These are phyloP conservation scores for Patella pellucida DNA, from an alignment of 2,888 invertebrate genomes.

Conservation along the genomic window DNA sequence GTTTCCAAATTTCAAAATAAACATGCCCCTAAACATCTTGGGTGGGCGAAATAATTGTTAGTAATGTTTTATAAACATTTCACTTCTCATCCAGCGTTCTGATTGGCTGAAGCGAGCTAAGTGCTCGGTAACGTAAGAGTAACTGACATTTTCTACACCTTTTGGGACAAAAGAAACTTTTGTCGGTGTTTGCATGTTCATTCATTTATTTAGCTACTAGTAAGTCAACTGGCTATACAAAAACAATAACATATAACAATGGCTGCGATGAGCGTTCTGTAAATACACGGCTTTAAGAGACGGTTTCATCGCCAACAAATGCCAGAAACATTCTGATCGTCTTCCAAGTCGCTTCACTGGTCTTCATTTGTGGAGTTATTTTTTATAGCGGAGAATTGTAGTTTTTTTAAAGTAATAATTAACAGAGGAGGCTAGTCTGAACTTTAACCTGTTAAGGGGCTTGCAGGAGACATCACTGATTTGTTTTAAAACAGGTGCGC, in stretches of 20 bases:
- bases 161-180: constrained; percentile 41
- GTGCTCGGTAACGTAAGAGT: constrained; percentile 29
- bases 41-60: constrained; percentile 57
- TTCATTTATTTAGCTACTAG: constrained; percentile 59
- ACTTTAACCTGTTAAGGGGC: too few species aligned
- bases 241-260: constrained; percentile 53
- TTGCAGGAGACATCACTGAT: too few species aligned
- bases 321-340: neutral
- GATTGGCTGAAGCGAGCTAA: constrained; percentile 39
- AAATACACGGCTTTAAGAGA: neutral
- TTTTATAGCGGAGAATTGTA: too few species aligned
- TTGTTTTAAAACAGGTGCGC: too few species aligned
- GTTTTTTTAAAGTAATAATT: too few species aligned
- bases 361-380: too few species aligned
- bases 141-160: constrained; percentile 34
- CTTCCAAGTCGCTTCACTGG: neutral
- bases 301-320: neutral
- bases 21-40: constrained; percentile 42
- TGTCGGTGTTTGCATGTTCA: constrained; percentile 37
- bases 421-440: too few species aligned
- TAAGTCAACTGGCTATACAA: constrained; percentile 48
- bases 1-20: constrained; percentile 60
- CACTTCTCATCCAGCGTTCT: constrained; percentile 24
- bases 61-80: constrained; percentile 51
- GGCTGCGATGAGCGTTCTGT: constrained; percentile 8